These are phyloP conservation scores for Ictalurus furcatus DNA, from an alignment of 2,113 vertebrate species.

Conservation along the genomic window DNA sequence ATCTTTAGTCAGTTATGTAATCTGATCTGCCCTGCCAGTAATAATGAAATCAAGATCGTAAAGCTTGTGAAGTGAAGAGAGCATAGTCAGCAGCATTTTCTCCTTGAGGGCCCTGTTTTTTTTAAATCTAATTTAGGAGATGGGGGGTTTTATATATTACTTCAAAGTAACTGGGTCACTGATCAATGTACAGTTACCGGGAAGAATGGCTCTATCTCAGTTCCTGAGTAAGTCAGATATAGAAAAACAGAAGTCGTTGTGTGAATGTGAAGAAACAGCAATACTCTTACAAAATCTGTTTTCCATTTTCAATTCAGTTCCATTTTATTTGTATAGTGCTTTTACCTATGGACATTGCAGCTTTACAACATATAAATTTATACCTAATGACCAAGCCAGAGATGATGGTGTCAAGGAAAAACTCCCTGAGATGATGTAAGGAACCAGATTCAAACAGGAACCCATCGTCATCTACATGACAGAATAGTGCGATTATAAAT, in stretches of 20 bases:
- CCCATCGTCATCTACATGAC: too few species aligned
- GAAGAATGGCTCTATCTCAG: neutral
- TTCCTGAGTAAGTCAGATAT: neutral
- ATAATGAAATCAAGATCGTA: slow-evolving; percentile 23
- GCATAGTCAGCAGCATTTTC: neutral
- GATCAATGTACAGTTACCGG: neutral
- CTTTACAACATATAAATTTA: too few species aligned
- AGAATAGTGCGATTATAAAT: too few species aligned
- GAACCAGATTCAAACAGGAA: too few species aligned
- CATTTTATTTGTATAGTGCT: too few species aligned
- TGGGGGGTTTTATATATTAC: neutral
- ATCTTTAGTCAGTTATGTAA: slow-evolving; percentile 17
- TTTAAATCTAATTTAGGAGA: neutral
- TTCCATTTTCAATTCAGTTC: neutral
- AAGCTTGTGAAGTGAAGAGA: slow-evolving; percentile 4
- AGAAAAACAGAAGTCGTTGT: neutral
- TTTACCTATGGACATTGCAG: too few species aligned
- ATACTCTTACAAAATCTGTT: neutral
- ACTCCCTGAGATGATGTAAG: too few species aligned
- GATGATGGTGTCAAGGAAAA: too few species aligned
- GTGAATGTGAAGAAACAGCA: neutral
- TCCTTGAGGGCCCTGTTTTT: neutral
- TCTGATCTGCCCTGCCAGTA: slow-evolving; percentile 21
- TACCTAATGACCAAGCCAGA: too few species aligned
- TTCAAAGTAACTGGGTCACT: neutral